Conservation (phyloP, 2,113 vertebrate species). For the Ammodytes dubius region DNA sequence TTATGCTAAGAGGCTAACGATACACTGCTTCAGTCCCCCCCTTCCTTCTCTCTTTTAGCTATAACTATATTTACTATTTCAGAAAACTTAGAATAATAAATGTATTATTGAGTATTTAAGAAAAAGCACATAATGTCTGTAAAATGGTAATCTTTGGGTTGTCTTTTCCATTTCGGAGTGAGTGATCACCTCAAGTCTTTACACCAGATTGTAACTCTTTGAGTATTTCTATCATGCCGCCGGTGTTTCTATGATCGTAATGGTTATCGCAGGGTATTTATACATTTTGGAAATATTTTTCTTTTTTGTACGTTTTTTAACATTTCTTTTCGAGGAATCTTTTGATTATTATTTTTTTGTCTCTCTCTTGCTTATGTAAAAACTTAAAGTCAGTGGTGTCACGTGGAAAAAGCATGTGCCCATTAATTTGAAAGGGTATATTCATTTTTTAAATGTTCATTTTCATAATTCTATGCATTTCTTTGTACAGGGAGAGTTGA, state of each 20-base stretch:
- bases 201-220: slow-evolving; percentile 75
- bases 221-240: slow-evolving; percentile 76
- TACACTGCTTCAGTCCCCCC: slow-evolving; percentile 37
- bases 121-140: slow-evolving; percentile 82
- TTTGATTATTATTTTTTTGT: neutral
- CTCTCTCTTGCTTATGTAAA: slow-evolving; percentile 68
- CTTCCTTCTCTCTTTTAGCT: slow-evolving; percentile 66
- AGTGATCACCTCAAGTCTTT: slow-evolving; percentile 71
- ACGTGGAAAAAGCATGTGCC: slow-evolving; percentile 75
- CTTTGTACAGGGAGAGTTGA: slow-evolving; percentile 25
- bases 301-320: slow-evolving; percentile 62
- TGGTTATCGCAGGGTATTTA: slow-evolving; percentile 81
- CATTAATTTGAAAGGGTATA: slow-evolving; percentile 58
- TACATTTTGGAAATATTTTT: slow-evolving; percentile 61
- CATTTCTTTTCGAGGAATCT: slow-evolving; percentile 42
- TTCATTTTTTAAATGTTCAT: neutral
- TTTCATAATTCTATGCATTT: neutral
- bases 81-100: slow-evolving; percentile 75
- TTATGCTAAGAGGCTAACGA: neutral
- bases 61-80: slow-evolving; percentile 70
- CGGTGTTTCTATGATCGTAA: slow-evolving; percentile 81
- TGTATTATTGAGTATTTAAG: slow-evolving; percentile 77
- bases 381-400: slow-evolving; percentile 68
- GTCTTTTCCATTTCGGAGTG: slow-evolving; percentile 76
- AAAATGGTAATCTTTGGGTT: slow-evolving; percentile 77